Percentiles rank a stretch among this genome's conserved stretches.
Conservation (phyloP, 1,140 invertebrate species). For the Nymphalis io region DNA sequence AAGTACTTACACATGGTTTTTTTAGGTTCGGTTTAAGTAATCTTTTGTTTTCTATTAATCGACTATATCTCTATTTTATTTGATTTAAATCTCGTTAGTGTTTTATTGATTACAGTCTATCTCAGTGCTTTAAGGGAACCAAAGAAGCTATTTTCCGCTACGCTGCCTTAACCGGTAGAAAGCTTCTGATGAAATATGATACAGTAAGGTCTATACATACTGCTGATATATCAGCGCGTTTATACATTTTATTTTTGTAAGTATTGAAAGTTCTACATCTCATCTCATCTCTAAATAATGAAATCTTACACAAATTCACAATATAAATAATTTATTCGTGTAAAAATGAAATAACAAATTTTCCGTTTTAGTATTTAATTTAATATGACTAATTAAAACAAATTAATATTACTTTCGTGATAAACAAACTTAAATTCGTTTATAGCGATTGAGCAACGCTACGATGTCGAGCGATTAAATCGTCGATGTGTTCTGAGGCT, state of each 20-base stretch:
- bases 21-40: too few species aligned
- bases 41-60: not conserved
- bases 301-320: too few species aligned
- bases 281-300: too few species aligned
- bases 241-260: not conserved
- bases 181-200: constrained; percentile 26
- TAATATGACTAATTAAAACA: not conserved
- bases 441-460: not conserved
- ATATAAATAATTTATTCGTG: too few species aligned
- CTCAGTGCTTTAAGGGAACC: not conserved
- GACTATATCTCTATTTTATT: not conserved
- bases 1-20: too few species aligned
- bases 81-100: not conserved
- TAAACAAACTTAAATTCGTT: not conserved
- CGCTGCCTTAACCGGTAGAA: constrained; percentile 10
- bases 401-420: not conserved
- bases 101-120: constrained; percentile 13
- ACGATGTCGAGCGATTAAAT: not conserved
- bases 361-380: not conserved
- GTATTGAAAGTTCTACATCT: not conserved
- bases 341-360: not conserved
- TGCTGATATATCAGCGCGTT: not conserved
- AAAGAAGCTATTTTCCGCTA: constrained; percentile 26
- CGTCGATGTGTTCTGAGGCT: not conserved
- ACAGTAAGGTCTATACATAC: not conserved